Evolutionary conservation across 2,113 vertebrate species (phyloP).

Genomic region (Syngnathus floridae): DNA sequence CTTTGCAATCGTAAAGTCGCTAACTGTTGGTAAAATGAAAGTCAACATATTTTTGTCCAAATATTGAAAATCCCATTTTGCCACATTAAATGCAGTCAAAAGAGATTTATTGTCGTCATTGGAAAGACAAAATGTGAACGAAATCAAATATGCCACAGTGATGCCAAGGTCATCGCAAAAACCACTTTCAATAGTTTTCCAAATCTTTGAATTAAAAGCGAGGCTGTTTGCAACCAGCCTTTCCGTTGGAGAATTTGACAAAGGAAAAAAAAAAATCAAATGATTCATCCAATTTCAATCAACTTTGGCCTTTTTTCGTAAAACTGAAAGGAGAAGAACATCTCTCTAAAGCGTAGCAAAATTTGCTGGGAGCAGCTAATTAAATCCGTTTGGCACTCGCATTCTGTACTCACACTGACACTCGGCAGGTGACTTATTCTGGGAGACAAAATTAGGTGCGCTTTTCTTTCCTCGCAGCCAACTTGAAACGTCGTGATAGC

Average conservation of each 20-base stretch:
- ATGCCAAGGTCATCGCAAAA: background rate
- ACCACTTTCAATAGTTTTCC: background rate
- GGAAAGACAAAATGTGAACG: background rate
- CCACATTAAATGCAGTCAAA: background rate
- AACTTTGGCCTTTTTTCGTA: background rate
- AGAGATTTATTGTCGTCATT: background rate
- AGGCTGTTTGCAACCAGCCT: background rate
- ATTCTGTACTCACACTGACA: slow-evolving; percentile 6
- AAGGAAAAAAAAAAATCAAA: background rate
- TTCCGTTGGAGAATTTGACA: background rate
- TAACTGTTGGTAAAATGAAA: background rate
- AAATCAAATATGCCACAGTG: no score
- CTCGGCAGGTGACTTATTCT: slow-evolving; percentile 9
- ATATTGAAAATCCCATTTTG: background rate
- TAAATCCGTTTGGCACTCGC: background rate
- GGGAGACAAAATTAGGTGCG: slow-evolving; percentile 7
- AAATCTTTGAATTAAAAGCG: background rate
- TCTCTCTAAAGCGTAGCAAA: slow-evolving; percentile 1
- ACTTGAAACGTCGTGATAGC: slow-evolving; percentile 4
- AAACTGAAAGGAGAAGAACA: background rate
- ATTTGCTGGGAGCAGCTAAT: slow-evolving; percentile 1
- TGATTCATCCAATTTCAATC: background rate
- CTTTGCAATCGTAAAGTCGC: background rate
- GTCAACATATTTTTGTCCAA: background rate
- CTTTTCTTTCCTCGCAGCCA: background rate